Percentiles rank a stretch among this genome's conserved stretches.
phyloP scores from a whole-genome alignment of 2,888 invertebrate genomes.

The Agelastica alni region DNA sequence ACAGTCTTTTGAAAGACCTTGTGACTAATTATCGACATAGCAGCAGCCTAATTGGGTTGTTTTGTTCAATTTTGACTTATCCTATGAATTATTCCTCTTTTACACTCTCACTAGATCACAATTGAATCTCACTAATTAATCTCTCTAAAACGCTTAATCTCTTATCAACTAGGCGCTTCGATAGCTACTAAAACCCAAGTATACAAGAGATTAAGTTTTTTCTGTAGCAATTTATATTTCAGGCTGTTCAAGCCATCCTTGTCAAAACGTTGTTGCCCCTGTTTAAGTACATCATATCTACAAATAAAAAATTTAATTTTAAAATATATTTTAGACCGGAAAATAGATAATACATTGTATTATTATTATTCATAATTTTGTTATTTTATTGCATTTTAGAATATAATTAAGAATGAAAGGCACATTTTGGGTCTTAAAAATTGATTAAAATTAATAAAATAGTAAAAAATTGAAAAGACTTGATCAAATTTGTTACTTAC shows the following conservation, averaged over 20 bases:
- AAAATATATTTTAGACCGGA: too few species aligned
- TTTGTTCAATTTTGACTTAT: neutral
- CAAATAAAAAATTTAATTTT: conserved; percentile 41
- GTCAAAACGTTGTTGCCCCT: conserved; percentile 80
- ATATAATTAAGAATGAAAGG: too few species aligned
- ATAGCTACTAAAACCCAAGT: conserved; percentile 82
- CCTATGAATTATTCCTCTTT: neutral
- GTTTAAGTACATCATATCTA: conserved; percentile 84
- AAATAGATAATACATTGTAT: too few species aligned
- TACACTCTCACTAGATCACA: conserved; percentile 2
- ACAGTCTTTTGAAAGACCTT: too few species aligned
- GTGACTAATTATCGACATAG: neutral
- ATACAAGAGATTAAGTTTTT: conserved; percentile 73
- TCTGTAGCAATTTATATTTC: conserved; percentile 73
- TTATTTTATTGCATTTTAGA: too few species aligned
- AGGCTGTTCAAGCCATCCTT: conserved; percentile 87
- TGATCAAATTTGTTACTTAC: conserved; percentile 61
- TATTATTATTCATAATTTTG: too few species aligned
- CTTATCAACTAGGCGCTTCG: conserved; percentile 73
- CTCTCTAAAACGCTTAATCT: neutral
- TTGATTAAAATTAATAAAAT: conserved; percentile 1
- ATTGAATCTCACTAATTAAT: conserved; percentile 16
- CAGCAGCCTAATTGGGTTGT: neutral
- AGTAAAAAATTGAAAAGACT: too few species aligned
- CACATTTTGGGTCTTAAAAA: neutral